Evolutionary conservation across 2,113 vertebrate genomes (phyloP), one percentile per base, ranked within the genome.

Genomic region (Rallus limicola): DNA sequence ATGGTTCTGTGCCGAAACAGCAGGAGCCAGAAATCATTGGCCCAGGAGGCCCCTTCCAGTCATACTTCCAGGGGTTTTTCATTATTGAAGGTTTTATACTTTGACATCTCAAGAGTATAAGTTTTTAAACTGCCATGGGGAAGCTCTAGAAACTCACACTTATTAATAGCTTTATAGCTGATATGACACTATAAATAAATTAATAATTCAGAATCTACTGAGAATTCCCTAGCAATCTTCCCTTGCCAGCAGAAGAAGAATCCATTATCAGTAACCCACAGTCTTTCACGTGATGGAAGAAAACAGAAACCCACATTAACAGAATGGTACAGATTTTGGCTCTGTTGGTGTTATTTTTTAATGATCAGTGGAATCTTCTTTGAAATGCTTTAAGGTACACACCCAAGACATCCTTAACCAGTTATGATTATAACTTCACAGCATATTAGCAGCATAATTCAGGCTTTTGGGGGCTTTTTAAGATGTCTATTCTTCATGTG

Each of bases 151-250:
- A 97, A 93, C 42, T 96, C 80, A 95, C 88, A 64, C 80, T 95
- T 96, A 95, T 97, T 96, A 96, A 88, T 84, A 95, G 56, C 50
- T 94, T 94, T 90, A 95, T 86, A 90, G 92, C 94, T 97, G 91
- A 93, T 96, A 88, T 91, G 91, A 96, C 92, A 96, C 89, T 91
- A 94, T 96, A 96, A 96, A 97, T 96, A 97, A 97, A 96, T 94
- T 83, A 96, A 96, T 96, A 95, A 94, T 92, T 93, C 88, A 81
- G 69, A 91, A 88, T 95, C 92, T 78, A 90, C 86, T 78, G 91
- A 94, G 96, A 91, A 88, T 95, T 93, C 83, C 59, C 67, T 20
- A 65, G 88, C 90, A 94, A 92, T 90, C 70, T 88, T 92, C 50
- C 42, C 53, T 84, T 84, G 63, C 53, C 77, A 88, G 88, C 56